Evolutionary conservation across 2,113 vertebrate genomes (phyloP).

Genomic region (Zosterops japonicus): DNA sequence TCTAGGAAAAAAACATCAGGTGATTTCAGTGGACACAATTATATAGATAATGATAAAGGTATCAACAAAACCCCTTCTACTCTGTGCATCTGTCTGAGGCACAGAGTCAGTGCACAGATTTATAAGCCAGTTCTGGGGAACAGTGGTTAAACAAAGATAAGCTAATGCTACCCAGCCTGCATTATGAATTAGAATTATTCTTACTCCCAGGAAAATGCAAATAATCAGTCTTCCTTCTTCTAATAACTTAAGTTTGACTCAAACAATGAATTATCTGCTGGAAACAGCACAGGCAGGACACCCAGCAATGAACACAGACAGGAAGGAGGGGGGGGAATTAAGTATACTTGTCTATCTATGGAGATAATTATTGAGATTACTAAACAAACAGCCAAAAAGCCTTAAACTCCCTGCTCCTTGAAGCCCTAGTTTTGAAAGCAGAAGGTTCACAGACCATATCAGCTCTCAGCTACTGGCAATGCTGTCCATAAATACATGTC

Average conservation of each 20-base stretch:
- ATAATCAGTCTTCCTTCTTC: not conserved
- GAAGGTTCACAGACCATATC: not conserved
- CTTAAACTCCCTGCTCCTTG: not conserved
- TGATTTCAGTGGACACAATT: not conserved
- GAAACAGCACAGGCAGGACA: not conserved
- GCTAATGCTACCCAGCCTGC: not conserved
- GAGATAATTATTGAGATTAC: not conserved
- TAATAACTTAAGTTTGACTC: not conserved
- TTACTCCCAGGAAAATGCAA: conserved; percentile 1
- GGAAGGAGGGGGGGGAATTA: not conserved
- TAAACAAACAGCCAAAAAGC: not conserved
- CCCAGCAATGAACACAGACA: not conserved
- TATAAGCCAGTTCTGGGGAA: not conserved
- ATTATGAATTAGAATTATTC: not conserved
- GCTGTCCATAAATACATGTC: not conserved
- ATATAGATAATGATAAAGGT: not conserved
- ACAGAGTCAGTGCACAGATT: not conserved
- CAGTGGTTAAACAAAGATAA: not conserved
- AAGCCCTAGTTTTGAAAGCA: not conserved
- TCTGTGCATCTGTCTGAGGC: not conserved
- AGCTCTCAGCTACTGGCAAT: not conserved
- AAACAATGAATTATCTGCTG: not conserved
- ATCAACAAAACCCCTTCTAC: not conserved
- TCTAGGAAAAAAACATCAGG: not conserved
- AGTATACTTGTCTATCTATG: not conserved